Evolutionary conservation across 2,888 invertebrate genomes (phyloP), one percentile per base, ranked within the genome.

Genomic region (Meganola albula): DNA sequence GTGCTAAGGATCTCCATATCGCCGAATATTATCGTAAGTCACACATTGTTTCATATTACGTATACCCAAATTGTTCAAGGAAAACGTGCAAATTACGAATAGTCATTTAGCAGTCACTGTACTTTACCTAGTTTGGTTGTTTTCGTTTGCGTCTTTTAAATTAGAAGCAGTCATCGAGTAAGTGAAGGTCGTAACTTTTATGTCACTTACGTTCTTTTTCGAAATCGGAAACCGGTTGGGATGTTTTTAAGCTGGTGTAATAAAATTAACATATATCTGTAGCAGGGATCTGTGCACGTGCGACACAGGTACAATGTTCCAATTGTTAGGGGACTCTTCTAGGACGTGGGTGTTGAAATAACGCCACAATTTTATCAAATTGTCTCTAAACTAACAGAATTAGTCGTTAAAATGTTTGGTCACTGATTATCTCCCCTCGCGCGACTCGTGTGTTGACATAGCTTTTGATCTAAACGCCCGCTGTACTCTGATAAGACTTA

Each of bases 261-360:
- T 82, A 82, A 83, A 83, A 83, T 80, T 79, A 73, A 70, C 77
- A 80, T 83, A n/a, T n/a, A 82, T 80, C 79, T 54, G 59, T 63
- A 68, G 49, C 53, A 54, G 69, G 67, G 72, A 80, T 79, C 78
- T 50, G 60, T 63, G 63, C 65, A 68, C 64, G 66, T 61, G 66
- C 56, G 51, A 21, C 37, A 36, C 44, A 40, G 45, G 52, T 49
- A 52, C 37, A 23, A 30, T 41, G 44, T 50, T 52, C 44, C 49
- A 54, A 53, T 58, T 67, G n/a, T n/a, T 57, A 47, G 61, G 62
- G 41, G 56, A 52, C 48, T 45, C 34, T 52, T 42, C 16, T 16
- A 16, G 6, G 4, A 5, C 16, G 16, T 16, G 4, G 4, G 16
- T 16, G 4, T 16, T 16, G 16, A 5, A 5, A 4, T 6, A 5